phyloP scores from a whole-genome alignment of 2,888 invertebrate genomes.

The Drosophila infuscata region DNA sequence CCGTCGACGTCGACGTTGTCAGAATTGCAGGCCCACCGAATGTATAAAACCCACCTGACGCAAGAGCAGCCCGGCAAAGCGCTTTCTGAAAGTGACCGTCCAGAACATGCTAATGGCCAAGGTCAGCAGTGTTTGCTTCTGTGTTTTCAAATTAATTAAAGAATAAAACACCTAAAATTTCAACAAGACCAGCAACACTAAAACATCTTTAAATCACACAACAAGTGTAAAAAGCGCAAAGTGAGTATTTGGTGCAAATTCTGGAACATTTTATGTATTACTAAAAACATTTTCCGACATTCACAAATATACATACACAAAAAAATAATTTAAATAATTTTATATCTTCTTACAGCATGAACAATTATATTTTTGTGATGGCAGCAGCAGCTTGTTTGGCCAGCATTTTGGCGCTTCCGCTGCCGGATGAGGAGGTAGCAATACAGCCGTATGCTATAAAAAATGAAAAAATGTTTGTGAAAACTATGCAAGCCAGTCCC shows the following conservation, averaged over 20 bases:
- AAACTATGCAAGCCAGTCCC: neutral
- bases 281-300: neutral
- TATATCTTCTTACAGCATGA: neutral
- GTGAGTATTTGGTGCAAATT: neutral
- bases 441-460: neutral
- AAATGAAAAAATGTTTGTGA: neutral
- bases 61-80: conserved; percentile 82
- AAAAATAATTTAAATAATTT: neutral
- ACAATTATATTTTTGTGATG: neutral
- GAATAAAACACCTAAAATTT: neutral
- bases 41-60: conserved; percentile 50
- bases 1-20: conserved; percentile 15
- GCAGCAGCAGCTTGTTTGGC: neutral
- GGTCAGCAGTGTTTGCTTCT: neutral
- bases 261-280: neutral
- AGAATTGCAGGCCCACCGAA: conserved; percentile 18
- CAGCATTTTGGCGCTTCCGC: neutral
- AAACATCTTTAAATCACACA: neutral
- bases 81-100: conserved; percentile 71
- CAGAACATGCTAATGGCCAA: neutral
- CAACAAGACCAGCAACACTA: neutral
- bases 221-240: neutral
- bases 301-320: neutral
- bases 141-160: neutral
- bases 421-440: conserved; percentile 2